Conservation (phyloP, 2,888 invertebrate species). For the Ichneumoninae sp. region DNA sequence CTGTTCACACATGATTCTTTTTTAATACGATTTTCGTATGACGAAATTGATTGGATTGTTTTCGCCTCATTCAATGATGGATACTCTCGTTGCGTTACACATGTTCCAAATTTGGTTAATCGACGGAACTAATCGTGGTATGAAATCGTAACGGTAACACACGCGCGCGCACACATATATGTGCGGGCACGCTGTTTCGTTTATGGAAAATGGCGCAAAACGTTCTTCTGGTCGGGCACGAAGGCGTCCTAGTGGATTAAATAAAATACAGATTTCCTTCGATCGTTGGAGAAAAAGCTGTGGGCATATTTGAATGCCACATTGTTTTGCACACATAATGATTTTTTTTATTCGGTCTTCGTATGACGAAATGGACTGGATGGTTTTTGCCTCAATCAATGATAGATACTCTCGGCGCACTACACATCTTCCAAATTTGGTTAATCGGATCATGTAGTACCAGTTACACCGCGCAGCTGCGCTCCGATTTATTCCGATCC, state of each 20-base stretch:
- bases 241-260: neutral
- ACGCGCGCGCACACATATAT: no score
- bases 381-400: constrained; percentile 39
- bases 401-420: constrained; percentile 45
- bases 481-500: constrained; percentile 52
- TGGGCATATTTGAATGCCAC: no score
- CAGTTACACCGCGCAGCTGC: neutral
- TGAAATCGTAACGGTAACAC: no score
- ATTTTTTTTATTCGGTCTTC: constrained; percentile 36
- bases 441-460: constrained; percentile 55
- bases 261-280: neutral
- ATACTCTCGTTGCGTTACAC: constrained; percentile 41
- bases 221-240: neutral
- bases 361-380: constrained; percentile 50
- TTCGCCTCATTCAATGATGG: constrained; percentile 30
- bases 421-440: constrained; percentile 59
- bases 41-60: constrained; percentile 54
- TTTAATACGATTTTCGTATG: constrained; percentile 31
- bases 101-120: constrained; percentile 62
- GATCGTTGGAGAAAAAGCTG: no score
- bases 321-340: neutral
- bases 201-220: neutral
- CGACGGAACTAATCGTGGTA: neutral
- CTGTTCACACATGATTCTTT: neutral
- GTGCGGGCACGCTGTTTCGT: neutral